A percentile compares a stretch with the other conserved stretches of the same genome.
Conservation (phyloP, 2,888 invertebrate genomes). For the Calliphora vomitoria region DNA sequence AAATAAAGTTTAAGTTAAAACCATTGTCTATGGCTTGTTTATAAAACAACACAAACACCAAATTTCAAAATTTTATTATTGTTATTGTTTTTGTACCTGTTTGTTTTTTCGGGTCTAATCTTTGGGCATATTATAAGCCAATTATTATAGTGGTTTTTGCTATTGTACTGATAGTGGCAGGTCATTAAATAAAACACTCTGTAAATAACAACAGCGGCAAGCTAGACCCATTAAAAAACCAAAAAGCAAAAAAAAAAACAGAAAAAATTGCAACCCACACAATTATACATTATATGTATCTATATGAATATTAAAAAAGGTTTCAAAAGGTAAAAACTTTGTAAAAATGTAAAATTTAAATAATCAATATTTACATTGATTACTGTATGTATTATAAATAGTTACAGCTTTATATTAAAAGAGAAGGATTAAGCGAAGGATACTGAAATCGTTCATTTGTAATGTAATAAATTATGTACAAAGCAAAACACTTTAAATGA, state of each 20-base stretch:
- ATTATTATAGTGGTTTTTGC: slow-evolving; percentile 7
- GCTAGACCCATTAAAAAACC: slow-evolving; percentile 18
- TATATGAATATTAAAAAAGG: neutral
- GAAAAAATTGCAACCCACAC: slow-evolving; percentile 42
- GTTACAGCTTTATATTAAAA: neutral
- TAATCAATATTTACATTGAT: slow-evolving; percentile 4
- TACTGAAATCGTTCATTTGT: neutral
- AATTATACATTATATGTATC: neutral
- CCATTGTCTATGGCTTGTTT: slow-evolving; percentile 19
- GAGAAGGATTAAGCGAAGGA: neutral
- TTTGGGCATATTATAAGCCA: slow-evolving; percentile 38
- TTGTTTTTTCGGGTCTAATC: slow-evolving; percentile 24
- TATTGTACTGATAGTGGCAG: slow-evolving; percentile 37
- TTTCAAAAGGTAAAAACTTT: neutral
- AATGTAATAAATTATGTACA: neutral
- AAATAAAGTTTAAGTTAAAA: slow-evolving; percentile 27
- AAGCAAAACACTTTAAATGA: neutral
- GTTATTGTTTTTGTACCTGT: slow-evolving; percentile 37
- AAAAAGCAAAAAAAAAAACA: too few relatives aligned
- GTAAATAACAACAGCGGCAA: slow-evolving; percentile 26
- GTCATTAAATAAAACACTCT: slow-evolving; percentile 44
- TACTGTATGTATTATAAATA: neutral
- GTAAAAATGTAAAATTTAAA: slow-evolving; percentile 1
- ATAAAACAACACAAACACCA: neutral
- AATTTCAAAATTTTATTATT: neutral